Evolutionary conservation across 2,888 invertebrate genomes (phyloP).

Genomic region (Caenorhabditis sulstoni): DNA sequence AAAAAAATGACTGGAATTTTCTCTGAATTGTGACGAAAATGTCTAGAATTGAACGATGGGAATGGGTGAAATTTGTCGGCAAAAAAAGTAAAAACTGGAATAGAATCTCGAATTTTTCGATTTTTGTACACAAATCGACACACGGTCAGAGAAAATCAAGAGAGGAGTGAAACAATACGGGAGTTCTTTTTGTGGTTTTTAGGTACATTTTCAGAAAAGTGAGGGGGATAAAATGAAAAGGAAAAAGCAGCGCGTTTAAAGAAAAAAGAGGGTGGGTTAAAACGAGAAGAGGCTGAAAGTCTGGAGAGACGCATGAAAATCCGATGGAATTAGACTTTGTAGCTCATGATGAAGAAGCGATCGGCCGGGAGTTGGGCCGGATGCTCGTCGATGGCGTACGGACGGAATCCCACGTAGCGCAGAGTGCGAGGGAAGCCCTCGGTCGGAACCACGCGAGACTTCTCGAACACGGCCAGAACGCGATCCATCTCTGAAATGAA

Average conservation of each 20-base stretch:
- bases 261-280: neutral
- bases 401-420: conserved; percentile 72
- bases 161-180: neutral
- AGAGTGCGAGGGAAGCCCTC: conserved; percentile 71
- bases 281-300: conserved; percentile 7
- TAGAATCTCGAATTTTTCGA: too few species aligned
- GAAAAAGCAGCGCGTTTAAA: neutral
- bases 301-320: conserved; percentile 3
- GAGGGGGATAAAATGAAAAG: neutral
- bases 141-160: neutral
- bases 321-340: conserved; percentile 62
- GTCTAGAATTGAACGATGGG: too few species aligned
- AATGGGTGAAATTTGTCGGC: too few species aligned
- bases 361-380: conserved; percentile 58
- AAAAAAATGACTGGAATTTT: neutral
- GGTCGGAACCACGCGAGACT: conserved; percentile 52
- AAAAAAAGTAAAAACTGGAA: too few species aligned
- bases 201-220: conserved; percentile 14
- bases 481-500: conserved; percentile 56
- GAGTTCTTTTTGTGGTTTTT: conserved; percentile 13
- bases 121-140: neutral
- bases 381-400: conserved; percentile 63
- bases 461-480: conserved; percentile 68
- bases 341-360: conserved; percentile 69
- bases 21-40: neutral